Percentiles rank a stretch among this genome's conserved stretches.
phyloP scores from a whole-genome alignment of 2,888 invertebrate genomes.

The Folsomia manolachei region DNA sequence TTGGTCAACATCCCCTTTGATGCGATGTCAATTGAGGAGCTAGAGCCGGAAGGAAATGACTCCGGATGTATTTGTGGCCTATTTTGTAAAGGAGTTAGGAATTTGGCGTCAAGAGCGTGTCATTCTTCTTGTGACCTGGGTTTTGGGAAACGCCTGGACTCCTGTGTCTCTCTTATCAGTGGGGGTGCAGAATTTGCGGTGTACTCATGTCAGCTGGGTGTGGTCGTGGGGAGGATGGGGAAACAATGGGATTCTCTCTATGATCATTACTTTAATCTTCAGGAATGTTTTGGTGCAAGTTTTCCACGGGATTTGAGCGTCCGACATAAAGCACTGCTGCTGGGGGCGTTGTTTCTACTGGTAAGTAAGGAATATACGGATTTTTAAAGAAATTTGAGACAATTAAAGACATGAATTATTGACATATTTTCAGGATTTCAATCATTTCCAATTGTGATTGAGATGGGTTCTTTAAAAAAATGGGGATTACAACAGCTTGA shows the following conservation, averaged over 20 bases:
- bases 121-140: no score
- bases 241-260: constrained; percentile 32
- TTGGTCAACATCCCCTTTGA: no score
- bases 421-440: constrained; percentile 28
- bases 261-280: constrained; percentile 19
- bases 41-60: no score
- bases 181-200: constrained; percentile 38
- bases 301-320: constrained; percentile 40
- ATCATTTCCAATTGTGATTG: constrained; percentile 28
- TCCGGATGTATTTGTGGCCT: no score
- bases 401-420: background rate
- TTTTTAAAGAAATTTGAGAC: background rate
- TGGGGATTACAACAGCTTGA: no score
- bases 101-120: no score
- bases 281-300: constrained; percentile 34
- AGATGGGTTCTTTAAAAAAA: no score
- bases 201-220: constrained; percentile 28
- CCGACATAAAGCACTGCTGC: constrained; percentile 35
- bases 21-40: no score
- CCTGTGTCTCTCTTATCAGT: constrained; percentile 16
- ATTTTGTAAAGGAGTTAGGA: no score
- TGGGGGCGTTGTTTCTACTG: constrained; percentile 33
- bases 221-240: constrained; percentile 29
- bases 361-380: constrained; percentile 19
- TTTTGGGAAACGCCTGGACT: no score